These are phyloP conservation scores for Oryzaephilus surinamensis DNA, from an alignment of 1,140 invertebrate genomes.

Conservation along the genomic window DNA sequence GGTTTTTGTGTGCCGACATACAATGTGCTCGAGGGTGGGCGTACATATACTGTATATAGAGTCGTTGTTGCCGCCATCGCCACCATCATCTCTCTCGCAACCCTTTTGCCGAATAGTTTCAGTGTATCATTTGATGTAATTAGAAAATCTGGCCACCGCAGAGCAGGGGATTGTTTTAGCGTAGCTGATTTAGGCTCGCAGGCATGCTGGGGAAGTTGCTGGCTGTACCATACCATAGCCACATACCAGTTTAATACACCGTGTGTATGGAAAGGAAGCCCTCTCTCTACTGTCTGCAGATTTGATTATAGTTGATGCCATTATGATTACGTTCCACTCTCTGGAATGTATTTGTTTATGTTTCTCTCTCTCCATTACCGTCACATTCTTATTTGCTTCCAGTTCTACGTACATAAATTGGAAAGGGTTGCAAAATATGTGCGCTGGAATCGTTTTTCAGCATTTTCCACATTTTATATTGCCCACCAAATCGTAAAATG, in stretches of 20 bases:
- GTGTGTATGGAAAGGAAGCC: too few relatives aligned
- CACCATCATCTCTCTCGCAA: conserved; percentile 1
- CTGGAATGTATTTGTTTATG: conserved; percentile 6
- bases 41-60: too few relatives aligned
- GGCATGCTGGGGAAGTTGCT: conserved; percentile 9
- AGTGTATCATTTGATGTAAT: conserved; percentile 22
- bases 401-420: too few relatives aligned
- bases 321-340: conserved; percentile 8
- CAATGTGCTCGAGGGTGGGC: too few relatives aligned
- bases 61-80: background rate
- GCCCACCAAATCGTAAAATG: too few relatives aligned
- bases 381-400: too few relatives aligned
- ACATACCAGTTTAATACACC: too few relatives aligned
- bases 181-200: conserved; percentile 12
- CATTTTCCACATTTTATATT: too few relatives aligned
- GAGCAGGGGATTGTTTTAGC: conserved; percentile 15
- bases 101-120: conserved; percentile 19
- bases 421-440: too few relatives aligned
- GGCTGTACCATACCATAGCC: conserved; percentile 10
- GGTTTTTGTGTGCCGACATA: too few relatives aligned
- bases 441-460: too few relatives aligned
- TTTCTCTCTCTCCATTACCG: too few relatives aligned
- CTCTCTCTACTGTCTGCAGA: conserved; percentile 12
- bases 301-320: conserved; percentile 15
- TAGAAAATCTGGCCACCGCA: conserved; percentile 23